phyloP scores from a whole-genome alignment of 1,140 invertebrate genomes.

The Sitophilus oryzae region DNA sequence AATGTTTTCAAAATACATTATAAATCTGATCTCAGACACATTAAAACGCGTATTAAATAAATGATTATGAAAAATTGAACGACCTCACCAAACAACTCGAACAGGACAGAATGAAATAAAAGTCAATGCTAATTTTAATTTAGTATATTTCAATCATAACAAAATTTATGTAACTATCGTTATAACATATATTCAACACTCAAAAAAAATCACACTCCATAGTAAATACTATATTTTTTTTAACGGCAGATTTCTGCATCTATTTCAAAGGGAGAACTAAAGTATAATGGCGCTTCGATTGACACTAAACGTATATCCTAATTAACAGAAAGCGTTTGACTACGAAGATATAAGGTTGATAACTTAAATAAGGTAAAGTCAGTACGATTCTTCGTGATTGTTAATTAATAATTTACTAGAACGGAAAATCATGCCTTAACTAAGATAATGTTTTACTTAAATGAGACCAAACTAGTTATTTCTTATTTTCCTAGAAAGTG shows the following conservation, averaged over 20 bases:
- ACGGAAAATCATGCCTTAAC: neutral
- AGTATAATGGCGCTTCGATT: neutral
- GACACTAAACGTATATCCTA: neutral
- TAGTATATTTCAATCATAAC: conserved; percentile 13
- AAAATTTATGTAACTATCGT: conserved; percentile 11
- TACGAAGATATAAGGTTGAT: neutral
- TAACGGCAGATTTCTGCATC: neutral
- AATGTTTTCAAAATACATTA: too few species aligned
- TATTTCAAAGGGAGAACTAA: neutral
- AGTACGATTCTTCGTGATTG: neutral
- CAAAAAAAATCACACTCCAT: conserved; percentile 20
- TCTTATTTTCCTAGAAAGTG: too few species aligned
- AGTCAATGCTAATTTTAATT: neutral
- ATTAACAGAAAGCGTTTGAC: neutral
- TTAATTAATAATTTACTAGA: neutral
- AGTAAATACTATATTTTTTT: conserved; percentile 11
- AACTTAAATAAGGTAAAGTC: neutral
- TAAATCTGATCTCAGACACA: too few species aligned
- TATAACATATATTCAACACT: conserved; percentile 18
- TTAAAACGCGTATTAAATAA: too few species aligned
- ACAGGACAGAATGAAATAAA: too few species aligned
- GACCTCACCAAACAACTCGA: too few species aligned
- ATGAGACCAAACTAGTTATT: too few species aligned
- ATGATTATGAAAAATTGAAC: too few species aligned
- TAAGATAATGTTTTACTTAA: too few species aligned